phyloP scores from a whole-genome alignment of 2,113 vertebrate genomes.

The Megalops atlanticus region DNA sequence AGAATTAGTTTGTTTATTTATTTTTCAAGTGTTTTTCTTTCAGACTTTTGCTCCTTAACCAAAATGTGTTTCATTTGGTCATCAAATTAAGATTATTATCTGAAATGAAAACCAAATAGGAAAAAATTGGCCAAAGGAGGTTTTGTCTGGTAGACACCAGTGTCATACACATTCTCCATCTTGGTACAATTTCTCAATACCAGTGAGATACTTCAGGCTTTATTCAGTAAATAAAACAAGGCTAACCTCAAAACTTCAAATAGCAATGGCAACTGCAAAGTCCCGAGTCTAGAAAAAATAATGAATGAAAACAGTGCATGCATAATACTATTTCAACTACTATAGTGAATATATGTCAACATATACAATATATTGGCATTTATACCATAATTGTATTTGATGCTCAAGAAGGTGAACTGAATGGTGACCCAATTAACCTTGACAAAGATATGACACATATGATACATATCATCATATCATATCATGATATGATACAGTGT shows the following conservation, averaged over 20 bases:
- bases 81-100: background rate
- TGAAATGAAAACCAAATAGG: background rate
- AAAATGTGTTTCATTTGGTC: too few relatives aligned
- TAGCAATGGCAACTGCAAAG: conserved; percentile 25
- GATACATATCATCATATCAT: too few relatives aligned
- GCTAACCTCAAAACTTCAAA: conserved; percentile 44
- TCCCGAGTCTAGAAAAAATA: conserved; percentile 28
- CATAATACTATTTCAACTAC: too few relatives aligned
- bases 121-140: background rate
- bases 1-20: background rate
- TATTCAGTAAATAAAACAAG: conserved; percentile 42
- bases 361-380: too few relatives aligned
- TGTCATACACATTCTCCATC: conserved; percentile 22
- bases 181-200: conserved; percentile 36
- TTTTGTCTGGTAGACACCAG: background rate
- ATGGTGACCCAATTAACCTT: too few relatives aligned
- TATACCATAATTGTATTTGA: too few relatives aligned
- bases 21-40: background rate
- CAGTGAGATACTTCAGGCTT: conserved; percentile 41
- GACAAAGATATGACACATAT: too few relatives aligned
- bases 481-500: too few relatives aligned
- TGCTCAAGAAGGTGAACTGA: too few relatives aligned
- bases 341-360: too few relatives aligned
- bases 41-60: background rate
- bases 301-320: conserved; percentile 33